Base-by-base conservation (phyloP, 2,888 invertebrate species). In the Ischnura elegans region DNA sequence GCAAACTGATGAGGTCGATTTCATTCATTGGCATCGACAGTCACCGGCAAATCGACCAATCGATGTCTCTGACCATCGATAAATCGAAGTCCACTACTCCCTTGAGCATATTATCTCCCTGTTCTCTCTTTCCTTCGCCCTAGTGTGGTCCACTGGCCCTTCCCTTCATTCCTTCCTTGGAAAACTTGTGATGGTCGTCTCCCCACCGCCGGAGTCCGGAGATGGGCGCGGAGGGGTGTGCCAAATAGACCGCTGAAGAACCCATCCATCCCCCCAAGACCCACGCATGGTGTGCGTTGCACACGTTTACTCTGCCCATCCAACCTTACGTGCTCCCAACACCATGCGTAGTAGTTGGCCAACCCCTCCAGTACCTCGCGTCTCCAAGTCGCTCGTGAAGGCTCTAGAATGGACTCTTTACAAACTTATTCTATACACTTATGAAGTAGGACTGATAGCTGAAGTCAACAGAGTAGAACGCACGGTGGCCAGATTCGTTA, bases 221-320 rank as follows among this genome's bases (percentile, higher is more conserved):
- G 90, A 51, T 13, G 51, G 51, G 47, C 13, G 47, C n/a, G n/a
- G n/a, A n/a, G 90, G 87, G 47, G 13, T 76, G 51, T 87, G 87
- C 90, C 90, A 90, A 90, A 90, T 90, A 90, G 90, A 90, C 90
- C 90, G 90, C 90, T 90, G 90, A 90, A 90, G 90, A 66, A 90
- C 90, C 90, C 90, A 13, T 45, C 45, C 90, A 55, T 10, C 42
- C 90, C 90, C 10, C 29, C 90, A 51, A 25, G 29, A 55, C 90
- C 10, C 29, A 76, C 76, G 0, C 90, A 43, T 61, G 61, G 42
- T 61, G 43, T 43, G 61, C 66, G 61, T 90, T 66, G n/a, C 90
- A n/a, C 86, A 16, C 19, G 55, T 21, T 42, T 29, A 29, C 36
- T 36, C 55, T 61, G 29, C 87, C 25, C 51, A 13, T 43, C 43